These are phyloP conservation scores for Drosophila mayaguana DNA, from an alignment of 2,888 invertebrate species.

Conservation along the genomic window DNA sequence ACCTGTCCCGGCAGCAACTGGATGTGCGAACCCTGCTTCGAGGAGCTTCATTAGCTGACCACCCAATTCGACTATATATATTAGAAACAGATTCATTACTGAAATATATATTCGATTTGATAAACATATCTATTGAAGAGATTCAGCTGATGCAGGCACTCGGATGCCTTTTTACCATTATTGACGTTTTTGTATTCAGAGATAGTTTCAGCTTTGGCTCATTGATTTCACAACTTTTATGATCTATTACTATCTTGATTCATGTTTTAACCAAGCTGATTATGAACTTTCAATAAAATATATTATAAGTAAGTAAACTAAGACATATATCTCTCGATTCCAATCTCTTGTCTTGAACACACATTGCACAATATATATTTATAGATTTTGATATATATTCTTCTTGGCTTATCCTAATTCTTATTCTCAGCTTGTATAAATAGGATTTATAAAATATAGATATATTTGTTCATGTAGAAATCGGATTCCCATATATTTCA, in stretches of 20 bases:
- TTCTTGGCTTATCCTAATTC: neutral
- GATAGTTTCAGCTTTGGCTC: neutral
- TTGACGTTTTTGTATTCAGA: neutral
- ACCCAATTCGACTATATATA: no score
- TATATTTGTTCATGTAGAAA: neutral
- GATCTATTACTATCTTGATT: neutral
- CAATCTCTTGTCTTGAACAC: neutral
- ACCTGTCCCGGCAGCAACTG: constrained; percentile 83
- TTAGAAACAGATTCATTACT: neutral
- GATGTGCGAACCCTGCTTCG: constrained; percentile 84
- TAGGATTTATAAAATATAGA: neutral
- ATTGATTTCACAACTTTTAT: neutral
- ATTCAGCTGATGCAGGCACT: neutral
- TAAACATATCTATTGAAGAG: neutral
- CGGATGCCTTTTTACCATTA: no score
- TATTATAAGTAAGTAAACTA: no score
- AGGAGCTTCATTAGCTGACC: constrained; percentile 41
- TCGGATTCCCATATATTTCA: neutral
- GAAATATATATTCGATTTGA: neutral
- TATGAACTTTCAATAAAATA: neutral
- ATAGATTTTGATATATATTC: neutral
- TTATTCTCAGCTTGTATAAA: neutral
- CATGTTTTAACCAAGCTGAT: neutral
- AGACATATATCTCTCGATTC: neutral
- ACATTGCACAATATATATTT: neutral